Base-by-base conservation (phyloP, 1,140 invertebrate genomes). In the Acromyrmex charruanus region DNA sequence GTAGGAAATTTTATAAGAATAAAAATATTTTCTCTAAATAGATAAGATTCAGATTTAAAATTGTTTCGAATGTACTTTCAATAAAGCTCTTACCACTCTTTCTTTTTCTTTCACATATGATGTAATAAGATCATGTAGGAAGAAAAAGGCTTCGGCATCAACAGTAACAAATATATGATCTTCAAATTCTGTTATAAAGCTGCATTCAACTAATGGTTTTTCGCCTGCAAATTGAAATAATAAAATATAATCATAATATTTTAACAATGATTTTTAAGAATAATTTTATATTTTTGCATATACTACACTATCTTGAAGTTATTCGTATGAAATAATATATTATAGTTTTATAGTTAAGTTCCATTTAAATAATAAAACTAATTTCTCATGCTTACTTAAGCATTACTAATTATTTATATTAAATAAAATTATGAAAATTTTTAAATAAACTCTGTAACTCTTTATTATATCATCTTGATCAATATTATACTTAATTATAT, bases 81-180 rank as follows among this genome's bases (percentile, higher is more conserved):
- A 66, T 84, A 55, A 71, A 58, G 10, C 53, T 96, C 96, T 96
- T 95, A 98, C 97, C 94, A 98, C 96, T 96, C 97, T 96, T 92
- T 98, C 98, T 94, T 98, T 98, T 94, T 99, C 98, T 94, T 98
- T 98, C 18, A 99, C 97, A 93, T 99, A 99, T 0, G 98, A 98
- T 0, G 98, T 98, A 72, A 99, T 99, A 39, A 99, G 96, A 95
- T 99, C 99, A 94, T 99, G 99, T 59, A 99, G 96, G 94, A 99
- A 99, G 95, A 99, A 98, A 95, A 99, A 99, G 18, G 98, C 98
- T 95, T 99, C 99, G 0, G 99, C 99, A 96, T 99, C 99, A 85
- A 99, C 98, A 2, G 99, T 99, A 79, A 99, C 99, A 95, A 99
- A 99, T 91, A 99, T 99, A 93, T 99, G 99, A 95, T 99, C 99